Evolutionary conservation across 2,797 vertebrate species (phyloP).

Genomic region (Pachyuromys duprasi): DNA sequence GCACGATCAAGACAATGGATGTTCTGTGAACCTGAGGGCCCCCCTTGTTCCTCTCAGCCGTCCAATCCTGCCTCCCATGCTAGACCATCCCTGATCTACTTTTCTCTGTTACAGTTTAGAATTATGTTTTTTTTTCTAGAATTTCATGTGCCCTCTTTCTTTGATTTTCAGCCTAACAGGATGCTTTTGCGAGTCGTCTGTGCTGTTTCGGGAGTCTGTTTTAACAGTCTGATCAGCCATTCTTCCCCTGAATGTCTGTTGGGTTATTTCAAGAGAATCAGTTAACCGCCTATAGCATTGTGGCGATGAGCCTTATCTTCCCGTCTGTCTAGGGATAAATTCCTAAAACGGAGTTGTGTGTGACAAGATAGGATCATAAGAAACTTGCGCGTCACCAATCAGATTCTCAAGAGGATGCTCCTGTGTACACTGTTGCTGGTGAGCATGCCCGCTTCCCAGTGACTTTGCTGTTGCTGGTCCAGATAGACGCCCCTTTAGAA

Average conservation of each 20-base stretch:
- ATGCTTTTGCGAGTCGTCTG: background rate
- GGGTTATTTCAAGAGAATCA: background rate
- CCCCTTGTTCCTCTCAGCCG: too few relatives aligned
- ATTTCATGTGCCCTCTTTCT: background rate
- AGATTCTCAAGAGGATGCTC: background rate
- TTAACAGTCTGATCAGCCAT: background rate
- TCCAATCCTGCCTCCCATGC: background rate
- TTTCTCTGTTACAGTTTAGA: background rate
- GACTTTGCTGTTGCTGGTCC: background rate
- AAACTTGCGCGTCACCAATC: background rate
- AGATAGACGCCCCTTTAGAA: background rate
- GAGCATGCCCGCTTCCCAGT: background rate
- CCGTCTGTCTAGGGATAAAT: background rate
- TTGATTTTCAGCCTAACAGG: background rate
- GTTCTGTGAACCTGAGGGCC: background rate
- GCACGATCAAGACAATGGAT: background rate
- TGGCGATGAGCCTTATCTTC: background rate
- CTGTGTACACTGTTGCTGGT: background rate
- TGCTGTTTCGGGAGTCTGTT: background rate
- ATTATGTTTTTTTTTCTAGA: background rate
- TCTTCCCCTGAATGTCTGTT: background rate
- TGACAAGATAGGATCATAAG: background rate
- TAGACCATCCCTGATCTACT: background rate
- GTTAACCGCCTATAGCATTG: background rate
- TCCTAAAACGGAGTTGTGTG: background rate